A percentile compares a stretch with the other conserved stretches of the same genome.
These are phyloP conservation scores for Cinclus mexicanus DNA, from an alignment of 2,113 vertebrate species.

Conservation along the genomic window DNA sequence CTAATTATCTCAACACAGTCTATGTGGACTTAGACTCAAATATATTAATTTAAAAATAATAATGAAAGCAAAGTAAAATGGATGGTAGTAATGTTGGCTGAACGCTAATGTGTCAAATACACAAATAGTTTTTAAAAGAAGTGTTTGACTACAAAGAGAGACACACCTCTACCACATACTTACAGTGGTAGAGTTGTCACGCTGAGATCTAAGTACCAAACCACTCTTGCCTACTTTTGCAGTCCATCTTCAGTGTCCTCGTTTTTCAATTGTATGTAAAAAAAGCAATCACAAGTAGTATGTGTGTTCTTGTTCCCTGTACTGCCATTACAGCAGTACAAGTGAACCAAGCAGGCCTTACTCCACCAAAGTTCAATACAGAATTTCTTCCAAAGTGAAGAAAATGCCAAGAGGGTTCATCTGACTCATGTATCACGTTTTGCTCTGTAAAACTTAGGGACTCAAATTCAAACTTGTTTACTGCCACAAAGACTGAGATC, in stretches of 20 bases:
- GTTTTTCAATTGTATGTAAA: conserved; percentile 19
- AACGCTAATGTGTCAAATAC: conserved; percentile 68
- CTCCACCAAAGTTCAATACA: conserved; percentile 1
- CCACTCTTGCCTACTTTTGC: conserved; percentile 58
- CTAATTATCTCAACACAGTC: conserved; percentile 75
- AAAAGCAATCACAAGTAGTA: conserved; percentile 56
- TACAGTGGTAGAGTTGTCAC: conserved; percentile 56
- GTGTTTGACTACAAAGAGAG: conserved; percentile 74
- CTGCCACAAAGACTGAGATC: not conserved
- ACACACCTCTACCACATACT: conserved; percentile 30
- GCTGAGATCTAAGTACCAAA: conserved; percentile 66
- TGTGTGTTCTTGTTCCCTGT: conserved; percentile 41
- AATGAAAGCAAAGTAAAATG: conserved; percentile 76
- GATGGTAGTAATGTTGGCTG: conserved; percentile 64
- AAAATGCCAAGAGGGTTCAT: not conserved
- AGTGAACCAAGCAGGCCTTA: conserved; percentile 8
- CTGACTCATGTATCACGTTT: not conserved
- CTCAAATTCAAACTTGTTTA: conserved; percentile 24
- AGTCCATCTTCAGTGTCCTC: conserved; percentile 61
- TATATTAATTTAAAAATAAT: conserved; percentile 74
- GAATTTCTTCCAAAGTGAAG: conserved; percentile 4
- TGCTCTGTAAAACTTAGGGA: conserved; percentile 24
- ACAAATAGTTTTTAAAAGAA: conserved; percentile 56
- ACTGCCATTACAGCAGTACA: conserved; percentile 4
- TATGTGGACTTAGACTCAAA: conserved; percentile 64